Conservation (phyloP, 2,113 vertebrate species). For the Protobothrops flavoviridis region DNA sequence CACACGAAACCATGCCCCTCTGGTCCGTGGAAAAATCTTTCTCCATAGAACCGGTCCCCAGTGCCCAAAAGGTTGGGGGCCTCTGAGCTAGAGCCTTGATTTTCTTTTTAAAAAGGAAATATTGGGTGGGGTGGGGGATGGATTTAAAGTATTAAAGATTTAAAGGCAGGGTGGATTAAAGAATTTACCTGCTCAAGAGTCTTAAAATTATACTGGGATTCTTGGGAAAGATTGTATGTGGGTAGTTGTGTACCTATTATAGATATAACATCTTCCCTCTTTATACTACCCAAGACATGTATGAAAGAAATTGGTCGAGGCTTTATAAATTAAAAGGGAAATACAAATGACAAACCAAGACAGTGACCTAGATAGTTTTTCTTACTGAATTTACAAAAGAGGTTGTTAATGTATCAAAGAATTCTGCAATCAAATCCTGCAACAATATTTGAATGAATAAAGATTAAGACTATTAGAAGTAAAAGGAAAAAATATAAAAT, state of each 20-base stretch:
- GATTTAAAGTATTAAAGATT: not conserved
- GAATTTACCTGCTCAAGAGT: not conserved
- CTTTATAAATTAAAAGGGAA: not conserved
- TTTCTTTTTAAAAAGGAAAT: not conserved
- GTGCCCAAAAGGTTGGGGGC: too few species aligned
- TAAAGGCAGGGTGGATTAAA: not conserved
- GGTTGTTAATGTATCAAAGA: not conserved
- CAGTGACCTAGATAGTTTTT: not conserved
- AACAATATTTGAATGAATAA: not conserved
- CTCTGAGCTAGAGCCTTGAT: not conserved
- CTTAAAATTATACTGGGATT: not conserved
- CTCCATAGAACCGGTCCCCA: too few species aligned
- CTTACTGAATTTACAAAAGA: not conserved
- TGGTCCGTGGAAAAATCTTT: too few species aligned
- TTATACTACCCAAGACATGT: not conserved
- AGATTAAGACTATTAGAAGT: not conserved
- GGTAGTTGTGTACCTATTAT: not conserved
- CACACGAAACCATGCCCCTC: too few species aligned
- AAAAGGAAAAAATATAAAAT: not conserved
- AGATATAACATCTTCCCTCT: not conserved
- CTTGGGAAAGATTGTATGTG: not conserved
- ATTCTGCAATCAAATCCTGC: not conserved
- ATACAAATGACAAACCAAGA: not conserved
- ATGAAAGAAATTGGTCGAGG: not conserved
- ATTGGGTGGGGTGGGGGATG: not conserved